phyloP scores from a whole-genome alignment of 2,888 invertebrate species.

The Harpalus rufipes region DNA sequence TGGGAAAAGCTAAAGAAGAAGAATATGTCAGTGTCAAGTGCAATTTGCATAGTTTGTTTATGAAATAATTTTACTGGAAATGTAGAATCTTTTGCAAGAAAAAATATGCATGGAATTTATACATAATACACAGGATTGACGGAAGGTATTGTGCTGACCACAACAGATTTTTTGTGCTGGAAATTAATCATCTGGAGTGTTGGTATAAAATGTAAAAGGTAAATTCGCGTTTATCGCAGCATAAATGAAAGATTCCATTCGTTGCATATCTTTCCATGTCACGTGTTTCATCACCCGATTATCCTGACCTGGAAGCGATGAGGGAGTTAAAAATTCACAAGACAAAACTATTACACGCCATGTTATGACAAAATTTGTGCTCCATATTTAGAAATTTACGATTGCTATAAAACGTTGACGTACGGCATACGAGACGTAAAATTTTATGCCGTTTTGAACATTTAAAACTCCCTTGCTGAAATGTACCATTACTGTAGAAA shows the following conservation, averaged over 20 bases:
- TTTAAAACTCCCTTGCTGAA: conserved; percentile 62
- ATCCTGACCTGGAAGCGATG: conserved; percentile 11
- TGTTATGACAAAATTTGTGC: conserved; percentile 63
- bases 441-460: conserved; percentile 65
- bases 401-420: conserved; percentile 62
- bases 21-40: too few species aligned
- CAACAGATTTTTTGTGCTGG: too few species aligned
- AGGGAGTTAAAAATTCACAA: conserved; percentile 54
- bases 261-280: conserved; percentile 1
- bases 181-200: too few species aligned
- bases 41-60: too few species aligned
- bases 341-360: conserved; percentile 57
- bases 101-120: too few species aligned
- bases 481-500: conserved; percentile 34
- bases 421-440: conserved; percentile 61
- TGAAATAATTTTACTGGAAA: too few species aligned
- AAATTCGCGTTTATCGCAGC: neutral
- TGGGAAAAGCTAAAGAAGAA: too few species aligned
- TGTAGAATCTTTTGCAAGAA: too few species aligned
- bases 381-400: conserved; percentile 66
- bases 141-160: too few species aligned
- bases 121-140: too few species aligned
- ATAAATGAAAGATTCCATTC: conserved; percentile 26
- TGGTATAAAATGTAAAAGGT: too few species aligned
- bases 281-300: conserved; percentile 37